Evolutionary conservation across 2,113 vertebrate species (phyloP), one percentile per base, ranked within the genome.

Genomic region (Pitta sordida): DNA sequence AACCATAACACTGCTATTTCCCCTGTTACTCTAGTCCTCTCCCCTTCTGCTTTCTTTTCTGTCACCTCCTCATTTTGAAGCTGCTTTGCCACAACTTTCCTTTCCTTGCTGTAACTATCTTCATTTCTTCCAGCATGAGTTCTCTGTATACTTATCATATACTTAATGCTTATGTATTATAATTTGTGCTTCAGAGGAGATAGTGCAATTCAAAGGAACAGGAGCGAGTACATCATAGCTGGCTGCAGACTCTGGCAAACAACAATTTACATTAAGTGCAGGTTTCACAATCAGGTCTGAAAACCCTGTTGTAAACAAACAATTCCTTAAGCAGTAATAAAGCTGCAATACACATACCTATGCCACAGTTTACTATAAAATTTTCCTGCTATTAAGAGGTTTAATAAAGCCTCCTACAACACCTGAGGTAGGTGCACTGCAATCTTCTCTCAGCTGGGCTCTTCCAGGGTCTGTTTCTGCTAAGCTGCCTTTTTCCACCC

Each of bases 231-330:
- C 46, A 41, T 24, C 75, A 74, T 0, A 73, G 20, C 34, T 73
- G 62, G 69, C 62, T 87, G 58, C 69, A 83, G 89, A 65, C 82
- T 49, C 64, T 69, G 53, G 34, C 53, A 93, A 95, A 83, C 46
- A 49, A 51, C 67, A 77, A 65, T 85, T 86, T 94, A 90, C 70
- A 51, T 27, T 70, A 76, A 91, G 41, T 9, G 15, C 37, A 34
- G 53, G 91, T 94, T 95, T 93, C 87, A 76, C 62, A 95, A 85
- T 41, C 62, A 71, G 16, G 30, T 82, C 82, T 78, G 60, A 92
- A 88, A 96, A 63, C 18, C 18, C 19, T 37, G 32, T 0, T 71
- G 74, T 87, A 95, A 95, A 91, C 74, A 87, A 86, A 23, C 17
- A 63, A 70, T 68, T 82, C 62, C 62, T 49, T 69, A 78, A 79